Percentiles rank a stretch among this genome's conserved stretches.
Evolutionary conservation across 2,113 vertebrate genomes (phyloP).

Genomic region (Cranoglanis bouderius): DNA sequence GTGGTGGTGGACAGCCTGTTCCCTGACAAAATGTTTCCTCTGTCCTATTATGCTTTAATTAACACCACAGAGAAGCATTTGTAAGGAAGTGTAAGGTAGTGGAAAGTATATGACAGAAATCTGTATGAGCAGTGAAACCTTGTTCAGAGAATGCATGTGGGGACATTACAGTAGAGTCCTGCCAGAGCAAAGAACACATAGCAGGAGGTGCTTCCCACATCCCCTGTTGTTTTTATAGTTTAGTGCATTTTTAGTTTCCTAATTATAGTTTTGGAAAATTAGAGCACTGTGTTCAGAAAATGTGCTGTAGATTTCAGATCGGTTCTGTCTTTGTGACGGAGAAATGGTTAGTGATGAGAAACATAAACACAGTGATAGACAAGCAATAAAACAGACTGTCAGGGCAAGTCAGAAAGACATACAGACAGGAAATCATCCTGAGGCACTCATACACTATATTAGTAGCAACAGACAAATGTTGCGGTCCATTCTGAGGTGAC

Average conservation of each 20-base stretch:
- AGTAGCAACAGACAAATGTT: background rate
- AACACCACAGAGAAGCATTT: background rate
- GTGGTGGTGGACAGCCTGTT: background rate
- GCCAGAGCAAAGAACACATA: background rate
- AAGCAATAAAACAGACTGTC: background rate
- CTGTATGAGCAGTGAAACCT: background rate
- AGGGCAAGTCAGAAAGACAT: background rate
- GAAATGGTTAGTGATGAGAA: background rate
- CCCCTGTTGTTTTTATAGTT: background rate
- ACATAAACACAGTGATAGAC: background rate
- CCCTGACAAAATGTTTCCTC: background rate
- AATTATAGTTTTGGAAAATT: slow-evolving; percentile 4
- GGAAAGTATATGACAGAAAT: background rate
- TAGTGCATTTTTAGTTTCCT: background rate
- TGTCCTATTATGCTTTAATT: background rate
- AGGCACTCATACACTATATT: background rate
- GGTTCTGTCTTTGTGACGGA: background rate
- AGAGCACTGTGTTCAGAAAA: background rate
- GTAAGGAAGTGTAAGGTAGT: background rate
- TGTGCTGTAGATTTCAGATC: background rate
- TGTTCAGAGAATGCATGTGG: background rate
- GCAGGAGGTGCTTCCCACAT: background rate
- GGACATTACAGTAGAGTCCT: background rate
- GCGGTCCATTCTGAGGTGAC: background rate
- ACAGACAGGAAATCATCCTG: background rate